These are phyloP conservation scores for Actias luna DNA, from an alignment of 2,888 invertebrate genomes.

Conservation along the genomic window DNA sequence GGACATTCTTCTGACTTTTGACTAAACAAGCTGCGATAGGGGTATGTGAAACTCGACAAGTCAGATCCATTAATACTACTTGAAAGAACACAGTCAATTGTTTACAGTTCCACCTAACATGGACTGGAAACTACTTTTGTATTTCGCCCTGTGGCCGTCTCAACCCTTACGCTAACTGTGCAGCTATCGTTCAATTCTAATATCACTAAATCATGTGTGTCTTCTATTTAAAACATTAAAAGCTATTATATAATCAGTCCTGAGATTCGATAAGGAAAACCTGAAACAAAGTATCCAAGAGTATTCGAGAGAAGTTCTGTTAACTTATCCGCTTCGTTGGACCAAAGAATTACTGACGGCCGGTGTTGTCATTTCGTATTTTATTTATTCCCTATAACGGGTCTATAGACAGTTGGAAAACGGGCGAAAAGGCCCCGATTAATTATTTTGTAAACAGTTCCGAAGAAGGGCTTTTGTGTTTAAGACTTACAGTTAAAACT, in stretches of 20 bases:
- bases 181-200: too few species aligned
- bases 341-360: conserved; percentile 41
- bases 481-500: background rate
- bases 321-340: conserved; percentile 43
- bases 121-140: too few species aligned
- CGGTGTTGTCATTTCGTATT: conserved; percentile 30
- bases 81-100: too few species aligned
- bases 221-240: background rate
- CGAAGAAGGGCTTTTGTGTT: conserved; percentile 10
- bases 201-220: background rate
- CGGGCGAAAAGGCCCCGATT: conserved; percentile 20
- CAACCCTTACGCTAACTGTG: too few species aligned
- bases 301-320: conserved; percentile 29
- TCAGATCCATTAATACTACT: too few species aligned
- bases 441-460: conserved; percentile 26
- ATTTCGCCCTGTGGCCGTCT: too few species aligned
- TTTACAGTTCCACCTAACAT: too few species aligned
- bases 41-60: too few species aligned
- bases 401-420: conserved; percentile 17
- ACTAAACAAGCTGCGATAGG: too few species aligned
- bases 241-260: background rate
- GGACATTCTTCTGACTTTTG: too few species aligned
- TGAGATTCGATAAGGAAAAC: background rate
- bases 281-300: background rate
- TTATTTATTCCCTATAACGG: conserved; percentile 29